These are phyloP conservation scores for Podarcis raffonei DNA, from an alignment of 2,113 vertebrate genomes.

Conservation along the genomic window DNA sequence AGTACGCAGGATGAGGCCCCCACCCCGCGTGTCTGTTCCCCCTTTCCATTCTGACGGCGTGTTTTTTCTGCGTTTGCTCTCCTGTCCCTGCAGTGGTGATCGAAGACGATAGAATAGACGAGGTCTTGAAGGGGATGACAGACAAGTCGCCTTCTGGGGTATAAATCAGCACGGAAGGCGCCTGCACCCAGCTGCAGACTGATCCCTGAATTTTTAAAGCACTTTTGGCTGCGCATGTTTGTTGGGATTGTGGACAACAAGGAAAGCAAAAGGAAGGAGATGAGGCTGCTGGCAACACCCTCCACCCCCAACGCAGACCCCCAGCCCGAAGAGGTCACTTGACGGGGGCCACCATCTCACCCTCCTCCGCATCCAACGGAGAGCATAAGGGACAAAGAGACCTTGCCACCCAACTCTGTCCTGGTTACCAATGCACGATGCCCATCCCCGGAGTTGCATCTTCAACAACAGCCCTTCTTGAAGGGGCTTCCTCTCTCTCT, in stretches of 20 bases:
- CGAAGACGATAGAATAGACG: conserved; percentile 99
- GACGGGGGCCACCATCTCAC: conserved; percentile 22
- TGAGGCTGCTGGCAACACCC: conserved; percentile 86
- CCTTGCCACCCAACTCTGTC: conserved; percentile 69
- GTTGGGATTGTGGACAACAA: conserved; percentile 73
- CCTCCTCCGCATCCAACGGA: conserved; percentile 8
- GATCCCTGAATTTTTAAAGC: conserved; percentile 86
- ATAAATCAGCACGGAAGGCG: conserved; percentile 75
- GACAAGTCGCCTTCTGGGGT: conserved; percentile 97
- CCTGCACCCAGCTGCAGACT: conserved; percentile 81
- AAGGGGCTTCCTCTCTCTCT: no score
- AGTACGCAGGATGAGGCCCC: rapidly evolving
- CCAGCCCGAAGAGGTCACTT: conserved; percentile 64
- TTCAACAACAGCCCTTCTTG: conserved; percentile 54
- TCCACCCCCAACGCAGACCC: conserved; percentile 83
- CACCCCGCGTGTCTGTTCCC: not conserved
- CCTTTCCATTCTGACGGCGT: not conserved
- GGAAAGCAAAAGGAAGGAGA: conserved; percentile 78
- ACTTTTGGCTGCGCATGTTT: conserved; percentile 89
- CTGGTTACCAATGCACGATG: conserved; percentile 4
- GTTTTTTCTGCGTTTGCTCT: not conserved
- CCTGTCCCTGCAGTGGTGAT: conserved; percentile 91
- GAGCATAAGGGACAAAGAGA: not conserved
- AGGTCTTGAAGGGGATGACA: conserved; percentile 97
- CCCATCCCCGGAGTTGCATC: not conserved